Conservation (phyloP, 2,797 vertebrate species). For the Distichodus sexfasciatus region DNA sequence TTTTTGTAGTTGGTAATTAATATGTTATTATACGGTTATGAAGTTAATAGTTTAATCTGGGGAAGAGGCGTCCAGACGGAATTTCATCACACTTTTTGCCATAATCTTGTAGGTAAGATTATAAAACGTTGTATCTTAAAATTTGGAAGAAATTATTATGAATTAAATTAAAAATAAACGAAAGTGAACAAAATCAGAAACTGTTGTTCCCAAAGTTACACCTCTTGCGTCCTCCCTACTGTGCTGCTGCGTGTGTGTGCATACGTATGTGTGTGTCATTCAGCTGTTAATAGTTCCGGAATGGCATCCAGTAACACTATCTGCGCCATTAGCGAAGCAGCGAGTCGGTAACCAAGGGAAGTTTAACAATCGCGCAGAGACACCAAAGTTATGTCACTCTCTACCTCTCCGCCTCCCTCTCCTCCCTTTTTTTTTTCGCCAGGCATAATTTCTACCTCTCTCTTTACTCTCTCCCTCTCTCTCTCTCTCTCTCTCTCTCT, state of each 20-base stretch:
- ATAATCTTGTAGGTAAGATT: no score
- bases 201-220: no score
- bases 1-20: no score
- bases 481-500: slow-evolving; percentile 33
- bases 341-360: slow-evolving; percentile 85
- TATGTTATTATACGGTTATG: no score
- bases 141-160: no score
- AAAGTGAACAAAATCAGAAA: no score
- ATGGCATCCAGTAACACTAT: slow-evolving; percentile 86
- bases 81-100: no score
- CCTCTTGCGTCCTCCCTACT: slow-evolving; percentile 3
- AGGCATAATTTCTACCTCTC: slow-evolving; percentile 51
- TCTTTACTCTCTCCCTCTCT: slow-evolving; percentile 35
- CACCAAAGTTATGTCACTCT: slow-evolving; percentile 89
- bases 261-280: slow-evolving; percentile 32
- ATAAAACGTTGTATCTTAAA: no score
- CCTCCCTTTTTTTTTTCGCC: slow-evolving; percentile 48
- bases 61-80: no score
- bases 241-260: slow-evolving; percentile 30
- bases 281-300: slow-evolving; percentile 81
- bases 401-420: slow-evolving; percentile 65
- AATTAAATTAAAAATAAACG: no score
- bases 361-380: slow-evolving; percentile 86
- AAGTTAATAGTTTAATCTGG: no score
- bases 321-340: slow-evolving; percentile 77